A percentile compares a stretch with the other conserved stretches of the same genome.
Conservation (phyloP, 2,888 invertebrate genomes). For the Teleiodes luculella region DNA sequence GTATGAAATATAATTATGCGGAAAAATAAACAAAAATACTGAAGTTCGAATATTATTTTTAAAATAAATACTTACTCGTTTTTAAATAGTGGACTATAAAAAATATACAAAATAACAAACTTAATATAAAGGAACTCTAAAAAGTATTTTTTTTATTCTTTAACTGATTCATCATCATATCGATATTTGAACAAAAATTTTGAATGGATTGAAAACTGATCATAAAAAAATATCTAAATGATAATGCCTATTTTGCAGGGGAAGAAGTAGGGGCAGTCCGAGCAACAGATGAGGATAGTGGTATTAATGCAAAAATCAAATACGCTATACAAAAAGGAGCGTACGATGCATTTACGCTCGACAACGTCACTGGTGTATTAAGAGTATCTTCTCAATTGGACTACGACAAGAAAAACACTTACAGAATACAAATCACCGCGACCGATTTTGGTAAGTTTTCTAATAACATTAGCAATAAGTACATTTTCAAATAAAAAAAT, state of each 20-base stretch:
- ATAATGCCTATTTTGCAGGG: conserved; percentile 66
- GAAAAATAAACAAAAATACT: too few species aligned
- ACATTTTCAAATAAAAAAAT: neutral
- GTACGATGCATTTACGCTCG: conserved; percentile 90
- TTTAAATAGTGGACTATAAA: too few species aligned
- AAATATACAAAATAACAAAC: too few species aligned
- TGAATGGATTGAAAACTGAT: too few species aligned
- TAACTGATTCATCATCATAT: too few species aligned
- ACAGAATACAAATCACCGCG: conserved; percentile 89
- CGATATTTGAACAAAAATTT: too few species aligned
- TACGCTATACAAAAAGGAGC: conserved; percentile 92
- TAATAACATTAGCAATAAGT: neutral
- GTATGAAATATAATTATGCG: too few species aligned
- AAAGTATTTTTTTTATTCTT: too few species aligned
- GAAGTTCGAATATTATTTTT: too few species aligned
- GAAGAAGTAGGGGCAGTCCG: conserved; percentile 84
- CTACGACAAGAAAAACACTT: conserved; percentile 88
- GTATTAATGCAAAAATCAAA: conserved; percentile 87
- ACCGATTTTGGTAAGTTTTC: conserved; percentile 82
- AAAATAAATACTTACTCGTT: too few species aligned
- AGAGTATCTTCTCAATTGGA: conserved; percentile 88
- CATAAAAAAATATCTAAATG: too few species aligned
- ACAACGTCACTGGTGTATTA: conserved; percentile 86
- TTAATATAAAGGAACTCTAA: too few species aligned
- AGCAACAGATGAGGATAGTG: conserved; percentile 92